Evolutionary conservation across 2,888 invertebrate genomes (phyloP).

Genomic region (Hartigia nigra): DNA sequence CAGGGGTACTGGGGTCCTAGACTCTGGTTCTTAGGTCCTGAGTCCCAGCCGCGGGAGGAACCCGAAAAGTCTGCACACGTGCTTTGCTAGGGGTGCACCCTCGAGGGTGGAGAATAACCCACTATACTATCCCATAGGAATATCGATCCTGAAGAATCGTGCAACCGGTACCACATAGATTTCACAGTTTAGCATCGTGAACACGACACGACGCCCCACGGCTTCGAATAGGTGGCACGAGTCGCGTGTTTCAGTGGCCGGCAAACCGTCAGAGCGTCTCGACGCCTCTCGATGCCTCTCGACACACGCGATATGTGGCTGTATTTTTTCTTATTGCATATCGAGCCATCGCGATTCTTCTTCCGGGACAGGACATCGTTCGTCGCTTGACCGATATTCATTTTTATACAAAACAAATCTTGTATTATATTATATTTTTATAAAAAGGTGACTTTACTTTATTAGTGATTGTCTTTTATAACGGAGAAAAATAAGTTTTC

Average conservation of each 20-base stretch:
- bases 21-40: neutral
- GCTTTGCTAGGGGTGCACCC: slow-evolving; percentile 10
- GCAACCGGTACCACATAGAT: slow-evolving; percentile 13
- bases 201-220: slow-evolving; percentile 2
- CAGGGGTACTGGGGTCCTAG: neutral
- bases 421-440: neutral
- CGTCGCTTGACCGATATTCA: neutral
- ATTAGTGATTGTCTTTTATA: neutral
- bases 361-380: neutral
- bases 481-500: neutral
- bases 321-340: neutral
- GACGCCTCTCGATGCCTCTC: slow-evolving; percentile 18
- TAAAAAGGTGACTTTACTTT: neutral
- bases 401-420: neutral
- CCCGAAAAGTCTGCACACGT: slow-evolving; percentile 14
- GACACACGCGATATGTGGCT: slow-evolving; percentile 7
- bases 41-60: neutral
- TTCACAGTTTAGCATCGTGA: slow-evolving; percentile 17
- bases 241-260: slow-evolving; percentile 23
- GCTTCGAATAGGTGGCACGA: slow-evolving; percentile 5
- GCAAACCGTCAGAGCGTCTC: slow-evolving; percentile 23
- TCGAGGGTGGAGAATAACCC: neutral
- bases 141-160: slow-evolving; percentile 7
- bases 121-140: slow-evolving; percentile 11
- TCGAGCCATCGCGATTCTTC: neutral